phyloP scores from a whole-genome alignment of 2,888 invertebrate genomes.

The Macrosiphum euphorbiae region DNA sequence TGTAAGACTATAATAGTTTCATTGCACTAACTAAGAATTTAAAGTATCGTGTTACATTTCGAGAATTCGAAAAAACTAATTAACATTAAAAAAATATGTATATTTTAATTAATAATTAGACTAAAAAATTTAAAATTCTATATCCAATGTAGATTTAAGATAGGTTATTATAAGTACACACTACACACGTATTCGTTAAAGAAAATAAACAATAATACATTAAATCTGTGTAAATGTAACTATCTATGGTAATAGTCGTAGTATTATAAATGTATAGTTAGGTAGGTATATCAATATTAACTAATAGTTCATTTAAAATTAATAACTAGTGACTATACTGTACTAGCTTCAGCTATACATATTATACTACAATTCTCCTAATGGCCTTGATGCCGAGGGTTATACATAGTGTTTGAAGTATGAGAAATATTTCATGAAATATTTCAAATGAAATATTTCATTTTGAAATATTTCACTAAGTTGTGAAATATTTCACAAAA shows the following conservation, averaged over 20 bases:
- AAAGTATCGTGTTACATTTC: neutral
- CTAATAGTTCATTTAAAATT: neutral
- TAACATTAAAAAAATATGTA: neutral
- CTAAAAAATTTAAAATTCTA: neutral
- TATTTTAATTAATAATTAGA: neutral
- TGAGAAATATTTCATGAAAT: too few species aligned
- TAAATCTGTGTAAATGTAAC: neutral
- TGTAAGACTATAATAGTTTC: neutral
- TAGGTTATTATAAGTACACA: neutral
- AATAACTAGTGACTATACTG: too few species aligned
- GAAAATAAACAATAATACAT: neutral
- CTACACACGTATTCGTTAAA: neutral
- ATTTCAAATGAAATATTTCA: too few species aligned
- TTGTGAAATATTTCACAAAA: too few species aligned
- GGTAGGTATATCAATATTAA: neutral
- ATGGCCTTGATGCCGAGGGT: too few species aligned
- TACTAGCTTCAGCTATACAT: too few species aligned
- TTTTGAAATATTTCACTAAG: too few species aligned
- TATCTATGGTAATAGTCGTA: neutral
- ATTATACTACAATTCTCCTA: too few species aligned
- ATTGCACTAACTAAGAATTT: neutral
- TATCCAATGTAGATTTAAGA: neutral
- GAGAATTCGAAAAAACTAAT: neutral
- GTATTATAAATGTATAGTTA: neutral
- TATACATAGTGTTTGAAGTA: too few species aligned